Conservation (phyloP, 2,797 vertebrate species). For the Vipera latastei region DNA sequence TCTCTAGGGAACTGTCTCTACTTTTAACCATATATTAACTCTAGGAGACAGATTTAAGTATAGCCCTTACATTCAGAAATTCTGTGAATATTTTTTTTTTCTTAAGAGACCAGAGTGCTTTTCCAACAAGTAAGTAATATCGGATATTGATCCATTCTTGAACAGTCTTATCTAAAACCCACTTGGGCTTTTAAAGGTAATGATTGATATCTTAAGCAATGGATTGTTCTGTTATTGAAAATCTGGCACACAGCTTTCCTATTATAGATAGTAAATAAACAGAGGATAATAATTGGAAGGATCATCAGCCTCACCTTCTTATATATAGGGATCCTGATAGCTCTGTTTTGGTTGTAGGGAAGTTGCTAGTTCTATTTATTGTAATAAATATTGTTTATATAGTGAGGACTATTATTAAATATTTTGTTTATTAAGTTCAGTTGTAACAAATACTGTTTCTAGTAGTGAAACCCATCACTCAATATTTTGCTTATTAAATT, state of each 20-base stretch:
- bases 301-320: not conserved
- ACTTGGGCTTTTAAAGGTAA: not conserved
- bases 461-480: not conserved
- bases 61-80: not conserved
- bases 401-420: not conserved
- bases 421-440: not conserved
- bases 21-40: not conserved
- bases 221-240: not conserved
- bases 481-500: not conserved
- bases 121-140: not conserved
- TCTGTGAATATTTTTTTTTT: not conserved
- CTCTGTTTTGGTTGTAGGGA: not conserved
- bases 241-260: not conserved
- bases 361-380: not conserved
- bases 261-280: not conserved
- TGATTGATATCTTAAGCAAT: not conserved
- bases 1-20: not conserved
- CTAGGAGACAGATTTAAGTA: not conserved
- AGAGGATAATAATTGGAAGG: not conserved
- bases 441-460: not conserved
- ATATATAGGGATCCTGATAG: not conserved
- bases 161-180: not conserved
- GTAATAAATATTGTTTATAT: not conserved
- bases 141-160: not conserved
- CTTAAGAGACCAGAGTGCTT: not conserved